phyloP scores from a whole-genome alignment of 2,113 vertebrate genomes.

The Heterotilapia buettikoferi region DNA sequence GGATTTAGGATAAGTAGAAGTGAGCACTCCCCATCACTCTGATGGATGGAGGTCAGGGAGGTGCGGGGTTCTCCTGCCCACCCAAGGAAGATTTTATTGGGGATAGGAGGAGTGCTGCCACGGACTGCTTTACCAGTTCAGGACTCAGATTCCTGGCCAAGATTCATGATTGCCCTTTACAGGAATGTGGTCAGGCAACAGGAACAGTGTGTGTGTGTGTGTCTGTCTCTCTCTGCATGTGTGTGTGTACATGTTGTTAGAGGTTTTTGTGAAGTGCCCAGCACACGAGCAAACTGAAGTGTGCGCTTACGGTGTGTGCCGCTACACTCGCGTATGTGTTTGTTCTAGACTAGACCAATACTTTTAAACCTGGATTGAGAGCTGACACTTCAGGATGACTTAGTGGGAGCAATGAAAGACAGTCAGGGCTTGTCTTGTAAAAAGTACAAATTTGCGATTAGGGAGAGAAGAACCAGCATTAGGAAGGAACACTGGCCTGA shows the following conservation, averaged over 20 bases:
- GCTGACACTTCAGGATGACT: conserved; percentile 57
- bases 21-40: conserved; percentile 51
- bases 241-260: background rate
- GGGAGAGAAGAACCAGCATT: conserved; percentile 62
- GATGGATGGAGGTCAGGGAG: conserved; percentile 70
- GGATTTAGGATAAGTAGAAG: conserved; percentile 53
- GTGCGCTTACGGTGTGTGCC: background rate
- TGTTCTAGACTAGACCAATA: background rate
- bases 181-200: conserved; percentile 69
- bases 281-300: background rate
- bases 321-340: background rate
- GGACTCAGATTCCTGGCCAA: conserved; percentile 60
- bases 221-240: background rate
- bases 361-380: conserved; percentile 47
- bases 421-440: conserved; percentile 45
- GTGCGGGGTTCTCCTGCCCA: conserved; percentile 58
- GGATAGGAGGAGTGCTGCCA: conserved; percentile 65
- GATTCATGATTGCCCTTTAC: conserved; percentile 70
- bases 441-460: conserved; percentile 56
- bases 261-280: background rate
- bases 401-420: conserved; percentile 42
- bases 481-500: conserved; percentile 63
- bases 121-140: conserved; percentile 45
- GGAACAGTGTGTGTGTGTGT: background rate
- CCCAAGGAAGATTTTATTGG: conserved; percentile 68